Evolutionary conservation across 1,140 invertebrate species (phyloP).

Genomic region (Pogonomyrmex californicus): DNA sequence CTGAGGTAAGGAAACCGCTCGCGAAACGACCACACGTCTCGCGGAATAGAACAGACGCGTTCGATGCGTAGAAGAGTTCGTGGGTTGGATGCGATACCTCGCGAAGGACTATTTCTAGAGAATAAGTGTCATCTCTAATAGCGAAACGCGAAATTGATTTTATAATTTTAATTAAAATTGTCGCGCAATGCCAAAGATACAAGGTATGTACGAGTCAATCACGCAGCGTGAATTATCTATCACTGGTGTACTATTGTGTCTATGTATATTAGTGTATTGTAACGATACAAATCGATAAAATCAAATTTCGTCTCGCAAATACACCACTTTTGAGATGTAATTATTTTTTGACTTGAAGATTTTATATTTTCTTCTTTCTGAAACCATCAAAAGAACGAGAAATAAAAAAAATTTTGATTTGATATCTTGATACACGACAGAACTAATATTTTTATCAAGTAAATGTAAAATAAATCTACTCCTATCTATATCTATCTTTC

Average conservation of each 20-base stretch:
- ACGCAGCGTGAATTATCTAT: neutral
- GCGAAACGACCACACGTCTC: neutral
- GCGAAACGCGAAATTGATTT: neutral
- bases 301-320: neutral
- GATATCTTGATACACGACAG: neutral
- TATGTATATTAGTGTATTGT: neutral
- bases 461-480: neutral
- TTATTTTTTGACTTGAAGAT: neutral
- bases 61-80: neutral
- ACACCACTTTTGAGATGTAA: neutral
- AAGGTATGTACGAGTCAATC: slow-evolving; percentile 21
- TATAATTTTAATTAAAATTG: slow-evolving; percentile 16
- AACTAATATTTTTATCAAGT: neutral
- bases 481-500: neutral
- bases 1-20: slow-evolving; percentile 50
- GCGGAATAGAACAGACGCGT: neutral
- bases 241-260: neutral
- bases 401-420: neutral
- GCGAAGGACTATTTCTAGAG: neutral
- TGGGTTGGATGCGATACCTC: neutral
- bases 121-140: slow-evolving; percentile 2
- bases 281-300: neutral
- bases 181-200: neutral
- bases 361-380: neutral
- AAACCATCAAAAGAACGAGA: neutral